Conservation (phyloP, 1,140 invertebrate species). For the Leptopilina clavipes region DNA sequence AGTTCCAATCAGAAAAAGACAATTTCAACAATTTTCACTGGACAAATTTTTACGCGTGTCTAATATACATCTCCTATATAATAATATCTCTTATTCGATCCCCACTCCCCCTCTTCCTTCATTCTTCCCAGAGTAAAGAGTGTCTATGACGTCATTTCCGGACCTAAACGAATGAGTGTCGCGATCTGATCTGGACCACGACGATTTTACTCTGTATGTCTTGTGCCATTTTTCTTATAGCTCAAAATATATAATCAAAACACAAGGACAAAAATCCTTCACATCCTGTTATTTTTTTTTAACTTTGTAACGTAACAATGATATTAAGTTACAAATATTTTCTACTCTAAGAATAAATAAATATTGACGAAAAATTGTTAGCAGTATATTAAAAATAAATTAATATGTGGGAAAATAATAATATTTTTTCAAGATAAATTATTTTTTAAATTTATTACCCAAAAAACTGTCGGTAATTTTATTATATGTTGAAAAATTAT, state of each 20-base stretch:
- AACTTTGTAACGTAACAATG: too few species aligned
- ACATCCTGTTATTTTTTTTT: too few species aligned
- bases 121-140: slow-evolving; percentile 57
- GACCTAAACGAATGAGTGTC: slow-evolving; percentile 53
- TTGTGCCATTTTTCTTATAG: slow-evolving; percentile 9
- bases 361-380: too few species aligned
- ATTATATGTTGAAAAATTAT: too few species aligned
- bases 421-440: too few species aligned
- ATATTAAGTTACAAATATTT: too few species aligned
- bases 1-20: slow-evolving; percentile 62
- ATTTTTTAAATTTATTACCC: too few species aligned
- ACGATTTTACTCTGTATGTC: slow-evolving; percentile 44
- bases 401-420: too few species aligned
- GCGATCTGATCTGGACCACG: slow-evolving; percentile 62
- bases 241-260: not conserved
- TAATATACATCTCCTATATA: slow-evolving; percentile 50
- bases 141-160: slow-evolving; percentile 71
- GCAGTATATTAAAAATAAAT: too few species aligned
- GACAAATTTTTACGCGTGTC: slow-evolving; percentile 32
- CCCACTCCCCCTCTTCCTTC: slow-evolving; percentile 55
- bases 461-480: too few species aligned
- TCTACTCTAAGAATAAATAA: too few species aligned
- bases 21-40: slow-evolving; percentile 65
- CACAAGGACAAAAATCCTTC: too few species aligned
- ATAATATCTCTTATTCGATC: slow-evolving; percentile 56